A percentile compares a stretch with the other conserved stretches of the same genome.
These are phyloP conservation scores for Aldrovandia affinis DNA, from an alignment of 2,797 vertebrate genomes.

Conservation along the genomic window DNA sequence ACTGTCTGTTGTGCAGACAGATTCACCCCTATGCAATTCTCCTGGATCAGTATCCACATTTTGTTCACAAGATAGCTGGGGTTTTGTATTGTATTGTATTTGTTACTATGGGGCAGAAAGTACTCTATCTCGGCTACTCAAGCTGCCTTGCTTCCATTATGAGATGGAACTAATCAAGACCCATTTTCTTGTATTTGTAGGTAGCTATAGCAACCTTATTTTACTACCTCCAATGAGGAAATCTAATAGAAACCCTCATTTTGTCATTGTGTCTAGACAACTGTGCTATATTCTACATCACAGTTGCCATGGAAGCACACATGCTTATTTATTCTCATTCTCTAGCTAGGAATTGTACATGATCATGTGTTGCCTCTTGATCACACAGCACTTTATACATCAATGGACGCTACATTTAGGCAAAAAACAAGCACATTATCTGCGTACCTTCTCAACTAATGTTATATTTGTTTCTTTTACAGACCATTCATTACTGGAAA, in stretches of 20 bases:
- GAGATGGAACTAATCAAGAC: not conserved
- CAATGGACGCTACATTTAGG: not conserved
- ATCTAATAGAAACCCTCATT: not conserved
- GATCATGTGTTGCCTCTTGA: not conserved
- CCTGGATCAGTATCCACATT: not conserved
- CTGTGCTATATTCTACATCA: not conserved
- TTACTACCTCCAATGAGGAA: not conserved
- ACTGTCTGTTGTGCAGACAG: not conserved
- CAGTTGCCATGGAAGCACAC: not conserved
- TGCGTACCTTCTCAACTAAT: not conserved
- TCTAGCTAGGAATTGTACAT: not conserved
- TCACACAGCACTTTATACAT: not conserved
- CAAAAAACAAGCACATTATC: not conserved
- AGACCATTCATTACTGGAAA: too few relatives aligned
- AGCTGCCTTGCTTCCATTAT: not conserved
- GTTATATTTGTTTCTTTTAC: not conserved
- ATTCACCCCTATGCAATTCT: not conserved
- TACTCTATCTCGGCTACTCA: not conserved
- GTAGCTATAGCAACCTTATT: not conserved
- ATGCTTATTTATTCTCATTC: not conserved
- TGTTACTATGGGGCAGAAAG: not conserved
- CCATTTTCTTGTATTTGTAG: not conserved
- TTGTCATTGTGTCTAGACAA: not conserved
- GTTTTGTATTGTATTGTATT: not conserved
- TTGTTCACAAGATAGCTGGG: not conserved